Evolutionary conservation across 1,140 invertebrate species (phyloP).

Genomic region (Cecropterus lyciades): DNA sequence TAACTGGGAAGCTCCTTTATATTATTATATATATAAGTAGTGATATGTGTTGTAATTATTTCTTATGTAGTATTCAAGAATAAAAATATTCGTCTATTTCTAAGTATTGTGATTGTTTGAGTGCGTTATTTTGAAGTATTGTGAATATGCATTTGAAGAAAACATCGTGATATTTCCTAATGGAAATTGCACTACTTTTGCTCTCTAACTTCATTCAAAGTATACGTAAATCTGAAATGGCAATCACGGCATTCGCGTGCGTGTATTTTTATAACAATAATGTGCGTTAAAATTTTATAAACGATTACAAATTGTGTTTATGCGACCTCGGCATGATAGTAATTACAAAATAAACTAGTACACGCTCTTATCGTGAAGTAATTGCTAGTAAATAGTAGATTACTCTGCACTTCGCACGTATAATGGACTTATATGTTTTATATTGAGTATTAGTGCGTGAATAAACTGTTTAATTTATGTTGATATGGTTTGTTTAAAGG

Average conservation of each 20-base stretch:
- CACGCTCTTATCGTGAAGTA: conserved; percentile 18
- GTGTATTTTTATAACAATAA: not conserved
- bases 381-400: not conserved
- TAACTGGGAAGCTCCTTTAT: no score
- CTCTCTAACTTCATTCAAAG: not conserved
- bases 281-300: not conserved
- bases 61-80: no score
- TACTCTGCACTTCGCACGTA: not conserved
- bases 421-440: not conserved
- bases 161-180: no score
- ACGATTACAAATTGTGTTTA: conserved; percentile 5
- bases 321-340: conserved; percentile 3
- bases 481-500: conserved; percentile 46
- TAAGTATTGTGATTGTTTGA: no score
- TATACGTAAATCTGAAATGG: not conserved
- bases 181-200: no score
- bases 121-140: no score
- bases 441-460: not conserved
- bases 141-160: no score
- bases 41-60: no score
- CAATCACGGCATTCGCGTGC: no score
- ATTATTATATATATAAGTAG: no score
- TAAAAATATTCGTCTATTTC: no score
- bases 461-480: not conserved
- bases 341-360: conserved; percentile 32